A percentile compares a stretch with the other conserved stretches of the same genome.
These are phyloP conservation scores for Pristionchus exspectatus DNA, from an alignment of 2,888 invertebrate species.

Conservation along the genomic window DNA sequence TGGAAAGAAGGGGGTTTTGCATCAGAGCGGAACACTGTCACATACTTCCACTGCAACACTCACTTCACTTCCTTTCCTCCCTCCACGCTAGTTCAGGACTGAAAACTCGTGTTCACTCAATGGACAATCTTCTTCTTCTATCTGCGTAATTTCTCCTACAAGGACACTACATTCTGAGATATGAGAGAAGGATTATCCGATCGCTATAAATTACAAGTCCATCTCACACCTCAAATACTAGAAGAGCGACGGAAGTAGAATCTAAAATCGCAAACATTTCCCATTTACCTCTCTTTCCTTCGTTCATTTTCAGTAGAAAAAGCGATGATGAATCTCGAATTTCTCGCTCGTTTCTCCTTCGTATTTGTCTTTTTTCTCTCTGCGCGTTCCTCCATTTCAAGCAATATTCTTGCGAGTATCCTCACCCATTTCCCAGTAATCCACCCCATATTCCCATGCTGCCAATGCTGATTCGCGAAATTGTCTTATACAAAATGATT, in stretches of 20 bases:
- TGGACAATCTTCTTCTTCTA: too few relatives aligned
- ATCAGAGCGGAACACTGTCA: not conserved
- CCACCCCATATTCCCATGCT: not conserved
- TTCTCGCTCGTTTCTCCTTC: not conserved
- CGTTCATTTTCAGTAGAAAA: not conserved
- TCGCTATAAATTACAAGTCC: too few relatives aligned
- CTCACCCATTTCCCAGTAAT: not conserved
- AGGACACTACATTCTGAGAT: not conserved
- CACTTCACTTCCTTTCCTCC: not conserved
- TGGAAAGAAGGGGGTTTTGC: not conserved
- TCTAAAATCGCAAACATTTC: not conserved
- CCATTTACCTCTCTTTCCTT: not conserved
- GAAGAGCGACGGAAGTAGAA: not conserved
- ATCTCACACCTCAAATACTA: not conserved
- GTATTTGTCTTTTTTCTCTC: slow-evolving; percentile 1
- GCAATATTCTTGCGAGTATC: slow-evolving; percentile 6
- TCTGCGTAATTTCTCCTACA: not conserved
- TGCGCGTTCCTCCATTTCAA: not conserved
- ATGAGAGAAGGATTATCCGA: too few relatives aligned
- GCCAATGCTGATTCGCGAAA: not conserved
- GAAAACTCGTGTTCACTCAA: not conserved
- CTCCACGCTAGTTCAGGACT: not conserved
- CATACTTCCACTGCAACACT: not conserved
- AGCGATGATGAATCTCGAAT: slow-evolving; percentile 24
- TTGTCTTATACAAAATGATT: not conserved